Evolutionary conservation across 2,888 invertebrate species (phyloP).

Genomic region (Noctua janthe): DNA sequence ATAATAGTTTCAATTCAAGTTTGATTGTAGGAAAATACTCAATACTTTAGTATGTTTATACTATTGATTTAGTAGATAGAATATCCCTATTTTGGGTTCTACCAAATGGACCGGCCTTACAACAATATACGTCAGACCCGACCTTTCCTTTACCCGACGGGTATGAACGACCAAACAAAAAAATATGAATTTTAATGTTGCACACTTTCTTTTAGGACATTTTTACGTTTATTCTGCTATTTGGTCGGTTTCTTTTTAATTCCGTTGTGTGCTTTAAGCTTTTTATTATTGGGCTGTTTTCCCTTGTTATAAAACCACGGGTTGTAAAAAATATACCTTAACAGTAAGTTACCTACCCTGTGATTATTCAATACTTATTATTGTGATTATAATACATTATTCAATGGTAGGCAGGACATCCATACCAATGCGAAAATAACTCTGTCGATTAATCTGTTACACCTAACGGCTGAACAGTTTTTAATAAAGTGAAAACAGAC

Average conservation of each 20-base stretch:
- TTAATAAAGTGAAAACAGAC: too few species aligned
- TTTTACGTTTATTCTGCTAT: slow-evolving; percentile 39
- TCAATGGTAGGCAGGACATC: too few species aligned
- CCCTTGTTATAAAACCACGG: background rate
- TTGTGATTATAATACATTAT: too few species aligned
- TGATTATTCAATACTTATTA: too few species aligned
- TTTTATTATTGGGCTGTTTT: slow-evolving; percentile 31
- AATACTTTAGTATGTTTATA: background rate
- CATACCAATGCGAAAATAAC: too few species aligned
- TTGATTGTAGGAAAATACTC: slow-evolving; percentile 2
- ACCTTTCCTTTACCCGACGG: slow-evolving; percentile 26
- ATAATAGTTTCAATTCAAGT: background rate
- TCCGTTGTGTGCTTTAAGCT: slow-evolving; percentile 7
- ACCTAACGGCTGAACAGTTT: too few species aligned
- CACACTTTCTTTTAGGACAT: slow-evolving; percentile 34
- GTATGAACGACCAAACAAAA: slow-evolving; percentile 23
- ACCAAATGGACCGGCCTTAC: slow-evolving; percentile 9
- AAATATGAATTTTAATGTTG: slow-evolving; percentile 46
- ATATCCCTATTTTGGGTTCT: background rate
- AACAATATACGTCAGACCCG: slow-evolving; percentile 17
- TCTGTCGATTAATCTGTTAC: too few species aligned
- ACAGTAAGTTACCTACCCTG: too few species aligned
- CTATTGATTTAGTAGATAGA: background rate
- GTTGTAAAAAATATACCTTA: too few species aligned
- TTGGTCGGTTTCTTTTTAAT: slow-evolving; percentile 41